Evolutionary conservation across 37 sponge, comb jelly and placozoan genomes (phyloP).

Genomic region (Axinella damicornis): DNA sequence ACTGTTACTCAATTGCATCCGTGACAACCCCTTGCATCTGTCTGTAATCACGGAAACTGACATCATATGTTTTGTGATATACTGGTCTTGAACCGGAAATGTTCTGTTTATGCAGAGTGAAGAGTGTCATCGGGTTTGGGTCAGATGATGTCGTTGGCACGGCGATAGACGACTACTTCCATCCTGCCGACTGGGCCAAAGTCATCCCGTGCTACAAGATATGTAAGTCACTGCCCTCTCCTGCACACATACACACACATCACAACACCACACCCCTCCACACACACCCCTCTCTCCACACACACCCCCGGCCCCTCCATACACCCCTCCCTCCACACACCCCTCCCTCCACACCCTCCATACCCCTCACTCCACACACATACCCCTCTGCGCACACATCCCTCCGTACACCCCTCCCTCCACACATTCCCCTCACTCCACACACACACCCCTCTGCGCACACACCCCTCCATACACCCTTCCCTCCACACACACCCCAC

Average conservation of each 20-base stretch:
- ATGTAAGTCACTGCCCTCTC: constrained; percentile 26
- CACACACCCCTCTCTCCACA: neutral
- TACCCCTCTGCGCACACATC: neutral
- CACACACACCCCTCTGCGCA: neutral
- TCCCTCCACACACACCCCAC: neutral
- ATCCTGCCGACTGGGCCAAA: constrained; percentile 57
- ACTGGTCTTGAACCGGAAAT: neutral
- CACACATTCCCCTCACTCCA: neutral
- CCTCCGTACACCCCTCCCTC: neutral
- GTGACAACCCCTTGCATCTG: no score
- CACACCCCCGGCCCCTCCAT: neutral
- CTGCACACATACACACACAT: constrained; percentile 13
- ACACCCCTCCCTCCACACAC: neutral
- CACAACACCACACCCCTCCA: neutral
- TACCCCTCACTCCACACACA: neutral
- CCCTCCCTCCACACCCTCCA: neutral
- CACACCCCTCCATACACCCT: neutral
- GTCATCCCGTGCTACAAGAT: constrained; percentile 27
- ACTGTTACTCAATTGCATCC: no score
- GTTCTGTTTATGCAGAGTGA: constrained; percentile 22
- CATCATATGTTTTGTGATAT: no score
- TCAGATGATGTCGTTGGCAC: constrained; percentile 60
- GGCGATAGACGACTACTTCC: constrained; percentile 62
- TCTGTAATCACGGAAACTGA: no score
- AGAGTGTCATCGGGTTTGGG: constrained; percentile 52